These are phyloP conservation scores for Ichneumoninae sp. DNA, from an alignment of 2,888 invertebrate species.

Conservation along the genomic window DNA sequence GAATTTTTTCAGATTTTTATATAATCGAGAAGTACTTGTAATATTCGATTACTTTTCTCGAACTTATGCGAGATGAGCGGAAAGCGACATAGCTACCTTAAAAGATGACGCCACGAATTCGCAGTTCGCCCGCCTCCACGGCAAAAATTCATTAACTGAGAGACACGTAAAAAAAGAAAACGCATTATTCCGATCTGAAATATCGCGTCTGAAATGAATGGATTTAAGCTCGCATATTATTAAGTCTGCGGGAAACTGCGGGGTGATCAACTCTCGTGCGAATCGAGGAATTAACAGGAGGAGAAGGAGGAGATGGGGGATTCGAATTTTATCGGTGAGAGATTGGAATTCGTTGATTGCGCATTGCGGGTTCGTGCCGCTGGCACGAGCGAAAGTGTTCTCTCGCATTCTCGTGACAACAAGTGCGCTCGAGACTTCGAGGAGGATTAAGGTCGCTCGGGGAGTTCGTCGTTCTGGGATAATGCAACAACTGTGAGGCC, in stretches of 20 bases:
- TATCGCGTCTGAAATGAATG: not conserved
- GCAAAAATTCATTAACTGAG: not conserved
- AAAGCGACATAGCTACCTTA: not conserved
- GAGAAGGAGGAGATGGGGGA: not conserved
- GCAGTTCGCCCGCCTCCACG: not conserved
- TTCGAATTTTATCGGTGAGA: slow-evolving; percentile 2
- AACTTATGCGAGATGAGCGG: no score
- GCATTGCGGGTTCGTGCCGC: slow-evolving; percentile 11
- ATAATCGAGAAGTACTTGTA: no score
- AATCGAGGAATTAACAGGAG: not conserved
- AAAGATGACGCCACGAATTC: not conserved
- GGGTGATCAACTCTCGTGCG: not conserved
- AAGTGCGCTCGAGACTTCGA: slow-evolving; percentile 41
- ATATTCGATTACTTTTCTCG: no score
- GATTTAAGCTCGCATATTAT: not conserved
- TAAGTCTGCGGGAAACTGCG: slow-evolving; percentile 15
- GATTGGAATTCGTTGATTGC: slow-evolving; percentile 44
- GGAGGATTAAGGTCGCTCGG: slow-evolving; percentile 28
- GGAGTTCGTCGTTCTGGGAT: slow-evolving; percentile 15
- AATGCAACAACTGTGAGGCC: slow-evolving; percentile 1
- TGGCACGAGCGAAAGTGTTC: slow-evolving; percentile 36
- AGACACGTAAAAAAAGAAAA: not conserved
- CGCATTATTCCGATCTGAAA: not conserved
- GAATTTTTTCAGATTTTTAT: no score
- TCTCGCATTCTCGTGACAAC: slow-evolving; percentile 21